phyloP scores from a whole-genome alignment of 2,113 vertebrate genomes.

The Elephas maximus region DNA sequence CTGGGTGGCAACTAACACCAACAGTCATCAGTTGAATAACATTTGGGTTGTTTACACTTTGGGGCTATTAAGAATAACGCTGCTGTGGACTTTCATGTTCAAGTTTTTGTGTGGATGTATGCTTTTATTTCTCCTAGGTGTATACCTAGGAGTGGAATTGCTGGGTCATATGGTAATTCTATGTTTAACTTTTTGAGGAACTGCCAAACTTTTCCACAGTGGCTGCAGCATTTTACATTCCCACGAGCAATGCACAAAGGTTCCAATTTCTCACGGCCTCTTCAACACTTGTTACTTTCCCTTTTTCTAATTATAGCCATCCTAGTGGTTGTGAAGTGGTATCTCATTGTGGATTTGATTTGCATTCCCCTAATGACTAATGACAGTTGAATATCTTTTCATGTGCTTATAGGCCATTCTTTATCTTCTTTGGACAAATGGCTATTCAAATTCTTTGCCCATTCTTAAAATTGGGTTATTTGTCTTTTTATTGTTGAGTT shows the following conservation, averaged over 20 bases:
- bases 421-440: constrained; percentile 63
- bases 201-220: constrained; percentile 47
- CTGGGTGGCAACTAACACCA: not conserved
- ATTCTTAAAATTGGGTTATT: constrained; percentile 51
- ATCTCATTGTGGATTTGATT: not conserved
- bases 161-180: constrained; percentile 32
- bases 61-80: constrained; percentile 38
- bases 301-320: constrained; percentile 44
- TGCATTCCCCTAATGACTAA: constrained; percentile 42
- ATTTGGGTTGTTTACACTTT: constrained; percentile 52
- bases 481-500: constrained; percentile 55
- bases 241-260: not conserved
- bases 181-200: constrained; percentile 55
- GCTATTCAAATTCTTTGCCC: constrained; percentile 54
- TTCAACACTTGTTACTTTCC: constrained; percentile 31
- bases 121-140: constrained; percentile 27
- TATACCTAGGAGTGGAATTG: constrained; percentile 37
- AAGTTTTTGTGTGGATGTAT: constrained; percentile 12
- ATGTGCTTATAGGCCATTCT: constrained; percentile 21
- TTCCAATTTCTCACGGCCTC: constrained; percentile 53
- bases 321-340: not conserved
- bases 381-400: constrained; percentile 48
- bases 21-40: not conserved
- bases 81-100: not conserved
- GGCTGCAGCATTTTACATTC: not conserved